phyloP scores from a whole-genome alignment of 2,113 vertebrate genomes.

The Carassius auratus region DNA sequence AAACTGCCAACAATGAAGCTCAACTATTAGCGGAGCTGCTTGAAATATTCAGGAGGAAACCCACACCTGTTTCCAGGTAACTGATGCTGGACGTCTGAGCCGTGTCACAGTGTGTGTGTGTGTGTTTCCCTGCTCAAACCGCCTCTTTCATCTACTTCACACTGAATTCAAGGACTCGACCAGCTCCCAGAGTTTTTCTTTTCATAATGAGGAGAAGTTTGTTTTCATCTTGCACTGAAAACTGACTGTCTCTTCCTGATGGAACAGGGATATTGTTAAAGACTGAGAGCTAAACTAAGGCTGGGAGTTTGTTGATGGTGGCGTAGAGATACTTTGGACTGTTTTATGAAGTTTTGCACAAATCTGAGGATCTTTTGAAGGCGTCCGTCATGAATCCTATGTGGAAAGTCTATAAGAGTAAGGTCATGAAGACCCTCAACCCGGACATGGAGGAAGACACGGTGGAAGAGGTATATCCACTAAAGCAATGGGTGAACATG shows the following conservation, averaged over 20 bases:
- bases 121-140: constrained; percentile 45
- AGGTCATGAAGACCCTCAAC: constrained; percentile 80
- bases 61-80: constrained; percentile 83
- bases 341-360: constrained; percentile 45
- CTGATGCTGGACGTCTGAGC: constrained; percentile 69
- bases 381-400: constrained; percentile 75
- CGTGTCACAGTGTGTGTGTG: constrained; percentile 61
- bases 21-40: constrained; percentile 65
- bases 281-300: constrained; percentile 46
- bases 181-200: constrained; percentile 36
- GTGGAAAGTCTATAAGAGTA: constrained; percentile 81
- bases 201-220: constrained; percentile 55
- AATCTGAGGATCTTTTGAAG: constrained; percentile 4
- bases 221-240: constrained; percentile 45
- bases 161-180: constrained; percentile 53
- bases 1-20: constrained; percentile 69
- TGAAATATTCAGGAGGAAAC: constrained; percentile 82
- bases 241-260: constrained; percentile 44
- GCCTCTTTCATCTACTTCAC: constrained; percentile 59
- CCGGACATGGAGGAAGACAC: constrained; percentile 74
- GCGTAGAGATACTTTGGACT: constrained; percentile 51
- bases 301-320: constrained; percentile 29
- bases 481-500: not conserved
- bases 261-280: constrained; percentile 49
- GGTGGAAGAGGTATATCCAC: constrained; percentile 69